Base-by-base conservation (phyloP, 1,140 invertebrate species). In the Parapsyche elsis region DNA sequence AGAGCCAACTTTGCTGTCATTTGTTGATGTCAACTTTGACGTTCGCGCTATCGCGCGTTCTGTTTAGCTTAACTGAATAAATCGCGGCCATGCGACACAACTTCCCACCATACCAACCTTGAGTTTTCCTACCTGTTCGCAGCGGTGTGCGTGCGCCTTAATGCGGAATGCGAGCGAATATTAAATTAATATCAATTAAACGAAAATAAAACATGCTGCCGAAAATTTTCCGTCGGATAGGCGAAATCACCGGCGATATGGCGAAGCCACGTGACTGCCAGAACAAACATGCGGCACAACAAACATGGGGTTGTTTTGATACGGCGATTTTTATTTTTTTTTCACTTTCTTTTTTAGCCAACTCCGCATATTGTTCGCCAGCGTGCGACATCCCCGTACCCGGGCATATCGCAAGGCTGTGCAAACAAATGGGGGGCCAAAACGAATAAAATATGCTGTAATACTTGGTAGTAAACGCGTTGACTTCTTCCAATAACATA, bases 271-370 rank as follows among this genome's bases (percentile, higher is more conserved):
- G 71, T 74, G 71, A 23, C 71, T 74, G 16, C 38, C 71, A 45
- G 45, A 74, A 45, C 71, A 74, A 74, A 74, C 30, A 74, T 74
- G 21, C n/a, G 45, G 71, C 10, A n/a, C 57, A 38, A 61, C 57
- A 61, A 61, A 61, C 57, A 61, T 61, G 57, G 57, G 57, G 57
- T 61, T 74, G 45, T 76, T 76, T 76, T 76, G 74, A 57, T 76
- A 76, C 30, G 74, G 74, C 74, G 30, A 46, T 46, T 30, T 74
- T 76, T 76, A 59, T 59, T 46, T 30, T 74, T 76, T 76, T 76
- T 59, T 21, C 1, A 46, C 5, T 30, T 74, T 7, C 46, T 49
- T 76, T 76, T 76, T 76, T 30, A 21, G 74, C 74, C 38, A 16
- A 61, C 30, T 76, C 74, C 44, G 74, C 74, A 76, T 76, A 76